phyloP scores from a whole-genome alignment of 2,113 vertebrate genomes.

The Rhinoderma darwinii region DNA sequence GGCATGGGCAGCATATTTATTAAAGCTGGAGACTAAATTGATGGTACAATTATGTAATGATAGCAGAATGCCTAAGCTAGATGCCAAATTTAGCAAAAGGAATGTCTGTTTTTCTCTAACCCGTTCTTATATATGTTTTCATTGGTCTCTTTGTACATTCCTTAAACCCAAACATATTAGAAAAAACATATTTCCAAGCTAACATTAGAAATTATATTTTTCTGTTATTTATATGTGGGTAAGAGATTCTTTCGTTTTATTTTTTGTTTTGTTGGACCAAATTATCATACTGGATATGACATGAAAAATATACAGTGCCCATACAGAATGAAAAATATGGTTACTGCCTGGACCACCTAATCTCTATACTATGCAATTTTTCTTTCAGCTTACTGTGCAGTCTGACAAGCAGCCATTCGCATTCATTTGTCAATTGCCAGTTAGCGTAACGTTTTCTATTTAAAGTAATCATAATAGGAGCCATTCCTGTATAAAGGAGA shows the following conservation, averaged over 20 bases:
- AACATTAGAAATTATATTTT: slow-evolving; percentile 58
- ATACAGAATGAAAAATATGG: slow-evolving; percentile 28
- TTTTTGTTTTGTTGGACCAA: slow-evolving; percentile 6
- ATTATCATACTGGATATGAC: slow-evolving; percentile 42
- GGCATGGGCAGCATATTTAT: neutral
- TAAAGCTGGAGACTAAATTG: neutral
- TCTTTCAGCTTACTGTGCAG: slow-evolving; percentile 19
- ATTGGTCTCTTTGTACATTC: slow-evolving; percentile 44
- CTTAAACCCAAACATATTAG: slow-evolving; percentile 51
- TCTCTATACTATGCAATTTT: slow-evolving; percentile 34
- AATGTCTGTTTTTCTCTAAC: slow-evolving; percentile 57
- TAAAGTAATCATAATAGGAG: slow-evolving; percentile 3
- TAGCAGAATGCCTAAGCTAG: slow-evolving; percentile 20
- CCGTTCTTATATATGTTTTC: slow-evolving; percentile 52
- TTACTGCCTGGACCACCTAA: slow-evolving; percentile 49
- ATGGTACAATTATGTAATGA: slow-evolving; percentile 44
- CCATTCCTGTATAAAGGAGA: neutral
- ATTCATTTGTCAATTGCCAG: slow-evolving; percentile 10
- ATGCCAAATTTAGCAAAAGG: slow-evolving; percentile 49
- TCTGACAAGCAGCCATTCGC: slow-evolving; percentile 28
- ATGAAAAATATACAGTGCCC: slow-evolving; percentile 42
- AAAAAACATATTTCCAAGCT: slow-evolving; percentile 53
- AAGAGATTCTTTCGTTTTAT: slow-evolving; percentile 18
- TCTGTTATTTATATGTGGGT: slow-evolving; percentile 54
- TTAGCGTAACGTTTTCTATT: slow-evolving; percentile 13